phyloP scores from a whole-genome alignment of 1,140 invertebrate species.

The Calliopsis andreniformis region DNA sequence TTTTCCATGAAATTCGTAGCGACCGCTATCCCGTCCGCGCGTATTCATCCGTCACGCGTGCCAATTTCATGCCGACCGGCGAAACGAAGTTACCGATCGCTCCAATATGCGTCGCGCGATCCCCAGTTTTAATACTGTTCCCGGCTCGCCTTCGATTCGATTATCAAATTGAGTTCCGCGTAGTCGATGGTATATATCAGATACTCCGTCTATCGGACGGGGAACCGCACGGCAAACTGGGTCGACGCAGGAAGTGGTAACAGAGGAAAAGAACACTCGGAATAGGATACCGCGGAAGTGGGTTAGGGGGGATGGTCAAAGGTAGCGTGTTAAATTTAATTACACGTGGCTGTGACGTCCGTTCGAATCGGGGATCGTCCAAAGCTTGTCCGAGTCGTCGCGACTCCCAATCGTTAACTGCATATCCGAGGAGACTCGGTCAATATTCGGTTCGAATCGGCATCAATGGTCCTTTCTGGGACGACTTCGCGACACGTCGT shows the following conservation, averaged over 20 bases:
- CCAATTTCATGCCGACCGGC: slow-evolving; percentile 13
- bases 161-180: slow-evolving; percentile 22
- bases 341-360: slow-evolving; percentile 78
- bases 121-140: slow-evolving; percentile 21
- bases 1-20: neutral
- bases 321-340: slow-evolving; percentile 74
- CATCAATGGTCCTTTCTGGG: slow-evolving; percentile 44
- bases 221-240: neutral
- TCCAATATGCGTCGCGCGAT: neutral
- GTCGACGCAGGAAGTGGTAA: slow-evolving; percentile 11
- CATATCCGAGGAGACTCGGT: slow-evolving; percentile 51
- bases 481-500: slow-evolving; percentile 36
- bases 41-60: neutral
- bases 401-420: slow-evolving; percentile 74
- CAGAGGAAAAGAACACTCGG: slow-evolving; percentile 8
- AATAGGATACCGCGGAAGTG: neutral
- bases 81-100: slow-evolving; percentile 20
- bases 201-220: neutral
- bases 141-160: slow-evolving; percentile 1
- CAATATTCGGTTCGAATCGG: slow-evolving; percentile 72
- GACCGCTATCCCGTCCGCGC: neutral
- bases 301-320: slow-evolving; percentile 38
- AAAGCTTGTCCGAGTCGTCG: slow-evolving; percentile 51
- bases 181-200: slow-evolving; percentile 5
- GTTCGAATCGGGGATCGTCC: slow-evolving; percentile 60